phyloP scores from a whole-genome alignment of 92 coral and sea anemone genomes.

The Paramuricea clavata region DNA sequence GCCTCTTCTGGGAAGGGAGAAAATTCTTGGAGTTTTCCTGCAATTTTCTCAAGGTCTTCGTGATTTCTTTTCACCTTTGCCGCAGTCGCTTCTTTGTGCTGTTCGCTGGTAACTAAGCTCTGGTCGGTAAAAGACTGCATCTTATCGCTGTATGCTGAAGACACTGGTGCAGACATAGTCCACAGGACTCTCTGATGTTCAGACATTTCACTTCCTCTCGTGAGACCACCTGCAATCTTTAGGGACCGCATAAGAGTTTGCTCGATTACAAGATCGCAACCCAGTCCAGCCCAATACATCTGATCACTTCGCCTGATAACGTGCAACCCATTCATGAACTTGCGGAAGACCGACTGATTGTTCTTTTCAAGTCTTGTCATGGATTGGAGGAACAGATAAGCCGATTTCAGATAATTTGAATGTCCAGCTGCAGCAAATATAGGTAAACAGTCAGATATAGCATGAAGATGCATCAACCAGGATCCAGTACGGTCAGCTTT shows the following conservation, averaged over 20 bases:
- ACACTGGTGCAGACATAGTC: slow-evolving; percentile 48
- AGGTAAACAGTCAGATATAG: not conserved
- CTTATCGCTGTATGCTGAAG: slow-evolving; percentile 30
- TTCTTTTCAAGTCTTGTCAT: not conserved
- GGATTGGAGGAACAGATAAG: not conserved
- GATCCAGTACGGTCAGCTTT: not conserved
- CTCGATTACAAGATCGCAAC: no score
- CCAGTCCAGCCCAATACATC: not conserved
- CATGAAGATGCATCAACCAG: not conserved
- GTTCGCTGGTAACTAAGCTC: slow-evolving; percentile 52
- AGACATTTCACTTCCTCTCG: not conserved
- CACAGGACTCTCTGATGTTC: not conserved
- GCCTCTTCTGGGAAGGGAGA: slow-evolving; percentile 54
- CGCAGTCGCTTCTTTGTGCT: slow-evolving; percentile 45
- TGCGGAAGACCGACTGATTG: not conserved
- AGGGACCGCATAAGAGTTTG: not conserved
- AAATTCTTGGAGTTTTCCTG: slow-evolving; percentile 42
- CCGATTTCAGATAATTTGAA: not conserved
- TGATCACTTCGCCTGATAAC: not conserved
- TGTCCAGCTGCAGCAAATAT: not conserved
- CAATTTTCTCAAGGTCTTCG: slow-evolving; percentile 37
- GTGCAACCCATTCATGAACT: not conserved
- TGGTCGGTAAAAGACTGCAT: slow-evolving; percentile 53
- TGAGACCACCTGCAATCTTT: not conserved
- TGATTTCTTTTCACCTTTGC: slow-evolving; percentile 54